Percentiles rank a stretch among this genome's conserved stretches.
These are phyloP conservation scores for Sandelia bainsii DNA, from an alignment of 2,797 vertebrate species.

Conservation along the genomic window DNA sequence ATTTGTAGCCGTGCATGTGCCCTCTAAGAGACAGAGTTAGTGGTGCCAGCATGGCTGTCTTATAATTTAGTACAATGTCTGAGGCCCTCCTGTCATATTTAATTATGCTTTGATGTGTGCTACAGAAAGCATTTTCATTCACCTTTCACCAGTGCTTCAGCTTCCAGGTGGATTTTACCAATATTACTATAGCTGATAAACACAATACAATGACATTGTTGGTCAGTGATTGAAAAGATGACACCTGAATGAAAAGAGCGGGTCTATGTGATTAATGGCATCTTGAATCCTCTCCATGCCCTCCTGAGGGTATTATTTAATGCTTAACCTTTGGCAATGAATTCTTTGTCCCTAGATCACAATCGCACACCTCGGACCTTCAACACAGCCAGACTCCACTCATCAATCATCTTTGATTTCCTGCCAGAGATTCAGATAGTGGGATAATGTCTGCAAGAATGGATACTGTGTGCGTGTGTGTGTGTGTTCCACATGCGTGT, in stretches of 20 bases:
- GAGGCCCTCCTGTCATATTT: constrained; percentile 12
- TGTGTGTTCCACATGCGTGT: constrained; percentile 14
- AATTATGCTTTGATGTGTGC: constrained; percentile 23
- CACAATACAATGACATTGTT: constrained; percentile 10
- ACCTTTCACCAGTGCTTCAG: neutral
- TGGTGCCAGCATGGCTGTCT: constrained; percentile 9
- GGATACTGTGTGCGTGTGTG: constrained; percentile 31
- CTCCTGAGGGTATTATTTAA: constrained; percentile 48
- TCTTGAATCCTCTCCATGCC: constrained; percentile 37
- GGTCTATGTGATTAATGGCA: constrained; percentile 69
- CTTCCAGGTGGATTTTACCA: constrained; percentile 12
- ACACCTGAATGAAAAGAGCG: constrained; percentile 46
- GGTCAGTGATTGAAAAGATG: constrained; percentile 54
- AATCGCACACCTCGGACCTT: constrained; percentile 76
- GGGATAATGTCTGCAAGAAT: constrained; percentile 32
- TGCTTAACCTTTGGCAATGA: constrained; percentile 69
- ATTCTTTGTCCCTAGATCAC: constrained; percentile 73
- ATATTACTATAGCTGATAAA: constrained; percentile 29
- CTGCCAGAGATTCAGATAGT: constrained; percentile 75
- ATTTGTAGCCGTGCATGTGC: constrained; percentile 40
- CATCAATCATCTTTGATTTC: constrained; percentile 85
- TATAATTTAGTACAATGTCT: constrained; percentile 19
- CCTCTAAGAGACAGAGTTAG: constrained; percentile 40
- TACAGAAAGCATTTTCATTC: constrained; percentile 2
- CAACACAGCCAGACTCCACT: constrained; percentile 64